Conservation (phyloP, 2,797 vertebrate genomes). For the Chaetophractus vellerosus region DNA sequence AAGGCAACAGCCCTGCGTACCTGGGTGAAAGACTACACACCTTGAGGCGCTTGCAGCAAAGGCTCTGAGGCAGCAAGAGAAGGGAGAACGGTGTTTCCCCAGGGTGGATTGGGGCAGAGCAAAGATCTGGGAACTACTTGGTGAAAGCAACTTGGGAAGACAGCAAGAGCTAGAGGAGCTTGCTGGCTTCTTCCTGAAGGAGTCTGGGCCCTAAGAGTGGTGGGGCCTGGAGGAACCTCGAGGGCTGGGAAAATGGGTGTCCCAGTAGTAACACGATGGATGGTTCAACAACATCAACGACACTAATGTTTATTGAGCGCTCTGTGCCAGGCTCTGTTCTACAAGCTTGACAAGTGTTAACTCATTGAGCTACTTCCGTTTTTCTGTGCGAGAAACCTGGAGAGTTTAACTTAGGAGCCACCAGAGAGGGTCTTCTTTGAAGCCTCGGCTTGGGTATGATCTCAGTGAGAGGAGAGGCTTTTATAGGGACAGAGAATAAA, state of each 20-base stretch:
- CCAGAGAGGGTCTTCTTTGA: neutral
- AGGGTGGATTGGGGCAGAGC: too few species aligned
- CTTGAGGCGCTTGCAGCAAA: neutral
- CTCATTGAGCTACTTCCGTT: neutral
- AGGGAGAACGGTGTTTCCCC: neutral
- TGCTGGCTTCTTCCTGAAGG: neutral
- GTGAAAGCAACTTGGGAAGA: neutral
- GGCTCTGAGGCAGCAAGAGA: fast-evolving
- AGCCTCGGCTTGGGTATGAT: neutral
- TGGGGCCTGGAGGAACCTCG: neutral
- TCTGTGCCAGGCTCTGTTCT: neutral
- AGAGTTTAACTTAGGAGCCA: neutral
- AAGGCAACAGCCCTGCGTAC: neutral
- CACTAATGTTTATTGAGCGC: fast-evolving
- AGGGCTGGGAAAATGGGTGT: neutral
- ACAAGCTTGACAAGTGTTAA: fast-evolving
- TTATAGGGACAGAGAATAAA: neutral
- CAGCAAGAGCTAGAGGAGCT: neutral
- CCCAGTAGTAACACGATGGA: neutral
- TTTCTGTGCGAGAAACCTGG: fast-evolving
- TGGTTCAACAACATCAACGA: neutral
- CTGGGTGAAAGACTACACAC: neutral
- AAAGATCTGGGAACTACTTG: neutral
- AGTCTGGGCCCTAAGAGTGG: neutral
- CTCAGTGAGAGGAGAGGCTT: neutral